Percentiles rank a stretch among this genome's conserved stretches.
These are phyloP conservation scores for Drosophila repletoides DNA, from an alignment of 1,140 invertebrate genomes.

Conservation along the genomic window DNA sequence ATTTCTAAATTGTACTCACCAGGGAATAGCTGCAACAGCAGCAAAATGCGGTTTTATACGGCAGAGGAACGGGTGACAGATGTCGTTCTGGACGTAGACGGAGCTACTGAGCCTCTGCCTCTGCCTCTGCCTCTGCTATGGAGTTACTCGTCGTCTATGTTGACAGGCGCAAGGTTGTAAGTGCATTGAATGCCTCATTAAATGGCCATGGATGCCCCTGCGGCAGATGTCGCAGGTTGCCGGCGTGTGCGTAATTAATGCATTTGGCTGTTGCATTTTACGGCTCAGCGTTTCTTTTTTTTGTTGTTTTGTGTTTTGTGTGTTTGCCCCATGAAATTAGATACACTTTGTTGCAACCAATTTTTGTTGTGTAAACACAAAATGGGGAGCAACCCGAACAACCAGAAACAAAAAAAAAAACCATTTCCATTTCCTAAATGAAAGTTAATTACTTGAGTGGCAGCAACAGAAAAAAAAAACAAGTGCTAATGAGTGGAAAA, in stretches of 20 bases:
- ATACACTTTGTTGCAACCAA: slow-evolving; percentile 68
- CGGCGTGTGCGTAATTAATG: slow-evolving; percentile 70
- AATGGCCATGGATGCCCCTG: slow-evolving; percentile 36
- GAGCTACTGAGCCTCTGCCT: neutral
- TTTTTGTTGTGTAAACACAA: slow-evolving; percentile 69
- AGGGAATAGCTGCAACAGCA: slow-evolving; percentile 23
- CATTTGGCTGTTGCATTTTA: slow-evolving; percentile 77
- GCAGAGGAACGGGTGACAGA: slow-evolving; percentile 66
- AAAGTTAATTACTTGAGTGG: slow-evolving; percentile 65
- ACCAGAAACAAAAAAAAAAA: too few relatives aligned
- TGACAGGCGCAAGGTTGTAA: slow-evolving; percentile 75
- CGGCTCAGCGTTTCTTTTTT: slow-evolving; percentile 61
- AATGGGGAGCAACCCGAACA: slow-evolving; percentile 27
- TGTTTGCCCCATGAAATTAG: slow-evolving; percentile 67
- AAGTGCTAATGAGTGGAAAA: slow-evolving; percentile 69
- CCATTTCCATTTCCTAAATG: slow-evolving; percentile 63
- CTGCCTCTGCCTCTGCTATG: neutral
- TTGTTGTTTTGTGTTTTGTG: slow-evolving; percentile 27
- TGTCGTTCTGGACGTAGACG: slow-evolving; percentile 52
- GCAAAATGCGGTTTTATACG: slow-evolving; percentile 46
- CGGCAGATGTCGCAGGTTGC: slow-evolving; percentile 68
- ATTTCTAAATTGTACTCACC: slow-evolving; percentile 40
- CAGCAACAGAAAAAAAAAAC: slow-evolving; percentile 12
- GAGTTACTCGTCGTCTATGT: too few relatives aligned
- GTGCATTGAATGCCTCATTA: slow-evolving; percentile 80